Evolutionary conservation across 2,113 vertebrate genomes (phyloP).

Genomic region (Saccopteryx bilineata): DNA sequence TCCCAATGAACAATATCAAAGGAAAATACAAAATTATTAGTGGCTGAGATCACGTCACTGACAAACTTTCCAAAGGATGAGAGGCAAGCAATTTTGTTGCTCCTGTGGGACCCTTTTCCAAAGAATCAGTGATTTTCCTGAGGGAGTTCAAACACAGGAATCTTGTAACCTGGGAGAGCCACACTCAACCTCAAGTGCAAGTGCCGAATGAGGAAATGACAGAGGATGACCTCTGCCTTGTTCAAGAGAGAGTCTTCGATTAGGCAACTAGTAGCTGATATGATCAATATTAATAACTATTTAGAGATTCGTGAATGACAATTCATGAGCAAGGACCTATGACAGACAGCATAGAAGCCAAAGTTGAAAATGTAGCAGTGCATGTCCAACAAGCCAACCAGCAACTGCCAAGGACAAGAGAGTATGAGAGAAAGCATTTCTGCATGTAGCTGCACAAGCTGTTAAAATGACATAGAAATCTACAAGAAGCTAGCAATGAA

Average conservation of each 20-base stretch:
- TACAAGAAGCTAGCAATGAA: not conserved
- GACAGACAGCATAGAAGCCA: constrained; percentile 86
- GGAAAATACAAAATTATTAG: constrained; percentile 96
- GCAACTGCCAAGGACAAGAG: not conserved
- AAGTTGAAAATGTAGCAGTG: not conserved
- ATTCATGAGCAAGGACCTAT: constrained; percentile 97
- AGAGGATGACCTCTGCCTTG: constrained; percentile 95
- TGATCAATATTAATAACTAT: constrained; percentile 98
- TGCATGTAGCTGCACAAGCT: constrained; percentile 26
- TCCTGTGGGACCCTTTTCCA: constrained; percentile 95
- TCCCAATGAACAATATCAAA: constrained; percentile 94
- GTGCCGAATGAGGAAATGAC: constrained; percentile 94
- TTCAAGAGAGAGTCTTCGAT: constrained; percentile 95
- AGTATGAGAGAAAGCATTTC: constrained; percentile 46
- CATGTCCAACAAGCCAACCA: not conserved
- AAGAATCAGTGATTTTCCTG: constrained; percentile 92
- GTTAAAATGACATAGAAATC: constrained; percentile 22
- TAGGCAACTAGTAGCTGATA: constrained; percentile 96
- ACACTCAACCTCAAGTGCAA: constrained; percentile 89
- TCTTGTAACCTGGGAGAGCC: constrained; percentile 90
- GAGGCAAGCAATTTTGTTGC: constrained; percentile 95
- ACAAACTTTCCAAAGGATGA: constrained; percentile 95
- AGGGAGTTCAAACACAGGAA: constrained; percentile 90
- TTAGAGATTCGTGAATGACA: constrained; percentile 98
- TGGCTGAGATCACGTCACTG: constrained; percentile 95